Evolutionary conservation across 2,888 invertebrate genomes (phyloP), one percentile per base, ranked within the genome.

Genomic region (Parnassius mnemosyne): DNA sequence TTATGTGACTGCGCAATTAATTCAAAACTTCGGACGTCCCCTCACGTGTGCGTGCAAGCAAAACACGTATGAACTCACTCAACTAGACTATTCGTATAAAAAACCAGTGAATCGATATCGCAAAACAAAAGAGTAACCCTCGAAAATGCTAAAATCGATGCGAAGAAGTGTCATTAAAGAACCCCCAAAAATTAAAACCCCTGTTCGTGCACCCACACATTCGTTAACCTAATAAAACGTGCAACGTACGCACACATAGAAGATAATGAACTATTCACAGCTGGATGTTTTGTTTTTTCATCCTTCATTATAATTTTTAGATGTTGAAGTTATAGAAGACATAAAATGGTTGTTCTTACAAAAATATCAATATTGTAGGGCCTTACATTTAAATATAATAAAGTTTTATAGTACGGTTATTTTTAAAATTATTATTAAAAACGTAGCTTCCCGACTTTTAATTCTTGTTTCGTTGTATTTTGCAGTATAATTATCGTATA

Each of bases 131-230:
- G 89, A 81, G 80, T 83, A 82, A 84, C 89, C 90, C 90, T 88
- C 85, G 76, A 77, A 80, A 85, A 85, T 79, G 80, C 83, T 83
- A 89, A 89, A 90, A 91, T 91, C 90, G 90, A 91, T 91, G 83
- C 80, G 78, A 87, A 87, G 88, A 89, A 90, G 90, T 91, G 90
- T 90, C 90, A 90, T 91, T 90, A 91, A 88, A 87, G 87, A 87
- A 87, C 90, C 90, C 89, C 87, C 55, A 84, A 90, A 91, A 90
- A 86, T 88, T 86, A 89, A 89, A 85, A 84, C 84, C 87, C 84
- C 78, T 76, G 77, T 75, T 72, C 73, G 71, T 74, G 69, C 75
- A 71, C 83, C 75, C 83, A 80, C 83, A 81, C 79, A 69, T 72
- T 68, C 65, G 69, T 63, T 62, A 75, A 70, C 75, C 77, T 79